Evolutionary conservation across 2,888 invertebrate species (phyloP), one percentile per base, ranked within the genome.

Genomic region (Galeruca laticollis): DNA sequence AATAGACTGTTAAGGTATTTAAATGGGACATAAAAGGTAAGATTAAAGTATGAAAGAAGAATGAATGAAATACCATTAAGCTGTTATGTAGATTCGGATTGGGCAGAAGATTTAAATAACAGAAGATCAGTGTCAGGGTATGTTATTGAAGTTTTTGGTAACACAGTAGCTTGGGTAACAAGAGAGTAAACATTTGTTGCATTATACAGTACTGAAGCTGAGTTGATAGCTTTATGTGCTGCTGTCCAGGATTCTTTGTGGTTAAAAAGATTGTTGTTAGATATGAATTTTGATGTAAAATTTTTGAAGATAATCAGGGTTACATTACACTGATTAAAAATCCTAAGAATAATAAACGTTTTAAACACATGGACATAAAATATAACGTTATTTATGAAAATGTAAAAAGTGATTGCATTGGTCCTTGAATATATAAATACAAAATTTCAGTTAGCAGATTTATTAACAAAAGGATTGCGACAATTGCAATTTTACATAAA

Each of bases 91-190:
- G 66, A 72, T 61, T 54, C 71, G 5, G 71, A 71, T 49, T 71
- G 71, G 69, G 59, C 43, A 9, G 37, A 54, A 21, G 69, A 72
- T 60, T 13, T 51, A 65, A 20, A 33, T n/a, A 67, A 68, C n/a
- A 37, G 68, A 59, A 86, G 83, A 89, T 87, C 75, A 88, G 84
- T 76, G 88, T 88, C 49, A 87, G 76, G 15, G 85, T 83, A 37
- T 69, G 8, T 69, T 18, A 57, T 73, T 15, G 60, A 71, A 64
- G 35, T 67, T 13, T 71, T 68, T 68, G 69, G 63, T 11, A 73
- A 64, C 86, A 87, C 87, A 76, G 2, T 72, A 69, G 35, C 59
- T 26, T 73, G 73, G 72, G 35, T 43, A 21, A 70, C 70, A 40
- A 65, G 57, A 51, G 73, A 75, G 59, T 69, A 75, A 66, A 71